These are phyloP conservation scores for Choreutis nemorana DNA, from an alignment of 2,888 invertebrate species.

Conservation along the genomic window DNA sequence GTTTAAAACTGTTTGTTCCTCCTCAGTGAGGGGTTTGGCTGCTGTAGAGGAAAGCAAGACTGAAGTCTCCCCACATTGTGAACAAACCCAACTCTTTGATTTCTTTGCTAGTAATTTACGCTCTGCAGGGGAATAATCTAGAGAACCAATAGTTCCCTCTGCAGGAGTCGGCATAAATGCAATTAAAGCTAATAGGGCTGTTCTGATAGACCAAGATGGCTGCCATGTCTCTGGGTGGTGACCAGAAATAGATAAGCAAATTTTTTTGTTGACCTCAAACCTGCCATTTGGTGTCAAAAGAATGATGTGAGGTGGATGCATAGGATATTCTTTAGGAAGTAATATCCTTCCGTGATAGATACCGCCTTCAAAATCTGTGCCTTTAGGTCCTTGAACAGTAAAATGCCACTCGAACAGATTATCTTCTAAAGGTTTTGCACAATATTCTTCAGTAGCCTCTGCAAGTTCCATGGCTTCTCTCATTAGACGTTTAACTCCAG, in stretches of 20 bases:
- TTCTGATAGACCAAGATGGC: constrained; percentile 96
- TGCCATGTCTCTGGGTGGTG: constrained; percentile 99
- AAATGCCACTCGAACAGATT: constrained; percentile 99
- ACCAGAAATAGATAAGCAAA: constrained; percentile 94
- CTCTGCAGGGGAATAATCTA: constrained; percentile 89
- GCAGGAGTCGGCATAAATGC: constrained; percentile 95
- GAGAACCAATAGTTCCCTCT: constrained; percentile 88
- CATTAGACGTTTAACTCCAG: constrained; percentile 94
- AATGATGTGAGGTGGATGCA: constrained; percentile 97
- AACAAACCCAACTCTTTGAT: constrained; percentile 55
- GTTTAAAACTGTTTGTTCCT: constrained; percentile 51
- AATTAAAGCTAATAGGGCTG: constrained; percentile 89
- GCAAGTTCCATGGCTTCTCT: constrained; percentile 87
- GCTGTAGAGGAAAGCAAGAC: constrained; percentile 47
- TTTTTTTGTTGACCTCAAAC: constrained; percentile 93
- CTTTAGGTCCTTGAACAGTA: constrained; percentile 88
- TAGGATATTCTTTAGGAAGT: constrained; percentile 93
- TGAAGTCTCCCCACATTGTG: constrained; percentile 49
- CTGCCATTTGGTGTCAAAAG: constrained; percentile 92
- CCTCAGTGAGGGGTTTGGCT: constrained; percentile 54
- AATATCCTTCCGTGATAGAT: constrained; percentile 92
- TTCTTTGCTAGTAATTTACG: constrained; percentile 81
- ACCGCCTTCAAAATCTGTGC: constrained; percentile 89
- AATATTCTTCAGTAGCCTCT: constrained; percentile 88
- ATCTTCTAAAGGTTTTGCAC: constrained; percentile 90